Evolutionary conservation across 2,113 vertebrate genomes (phyloP), one percentile per base, ranked within the genome.

Genomic region (Pristiophorus japonicus): DNA sequence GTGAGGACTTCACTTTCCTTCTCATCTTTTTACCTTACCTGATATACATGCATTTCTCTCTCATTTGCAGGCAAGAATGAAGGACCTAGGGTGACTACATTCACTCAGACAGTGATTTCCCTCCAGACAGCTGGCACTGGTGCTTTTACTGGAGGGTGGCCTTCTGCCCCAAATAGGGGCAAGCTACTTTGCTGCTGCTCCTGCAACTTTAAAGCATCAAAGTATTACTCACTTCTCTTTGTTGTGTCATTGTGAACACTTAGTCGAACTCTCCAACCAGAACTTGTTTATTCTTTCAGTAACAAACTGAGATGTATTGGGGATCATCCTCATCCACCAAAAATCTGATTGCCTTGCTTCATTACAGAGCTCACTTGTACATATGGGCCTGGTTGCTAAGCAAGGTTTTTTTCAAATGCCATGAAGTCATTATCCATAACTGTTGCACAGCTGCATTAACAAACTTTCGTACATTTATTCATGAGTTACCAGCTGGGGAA

Each of bases 401-500:
- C 27, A 91, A 62, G 27, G 18, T 1, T 91, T 91, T 91, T 62
- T 14, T 91, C 87, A 91, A 91, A 62, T 91, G 51, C 30, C 51
- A 7, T 62, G 55, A 55, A n/a, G 87, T 59, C 87, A 91, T 91
- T 91, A 62, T 62, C 30, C 87, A 90, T 27, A 55, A 55, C 30
- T 12, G 11, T 14, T 90, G 85, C 85, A 59, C 34, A 34, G 87
- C 87, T 91, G 30, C 87, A 62, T 91, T 91, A 62, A 55, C 51
- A 59, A 81, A 91, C 55, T 59, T 91, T 62, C 2, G 87, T 91
- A 91, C 87, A 91, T 91, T 91, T 91, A 91, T 62, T 91, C 55
- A 62, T 91, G 87, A 62, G 30, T 91, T 91, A n/a, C 34, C 55
- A 62, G 87, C 55, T 91, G 27, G 30, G 51, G 87, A 59, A 90